These are phyloP conservation scores for Elgonia sp. DNA, from an alignment of 2,888 invertebrate genomes.

Conservation along the genomic window DNA sequence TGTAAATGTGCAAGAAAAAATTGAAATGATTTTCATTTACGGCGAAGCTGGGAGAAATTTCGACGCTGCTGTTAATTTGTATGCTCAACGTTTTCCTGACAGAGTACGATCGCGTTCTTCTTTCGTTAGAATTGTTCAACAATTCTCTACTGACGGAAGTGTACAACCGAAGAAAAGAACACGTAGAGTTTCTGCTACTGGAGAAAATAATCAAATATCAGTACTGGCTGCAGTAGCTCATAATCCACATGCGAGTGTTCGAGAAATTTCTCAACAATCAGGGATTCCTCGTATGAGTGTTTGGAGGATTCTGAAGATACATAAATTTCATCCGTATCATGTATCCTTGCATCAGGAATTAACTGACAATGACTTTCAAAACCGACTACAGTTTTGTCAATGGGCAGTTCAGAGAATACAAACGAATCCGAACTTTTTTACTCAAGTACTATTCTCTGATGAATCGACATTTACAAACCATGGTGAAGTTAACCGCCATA, in stretches of 20 bases:
- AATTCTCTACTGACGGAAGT: conserved; percentile 7
- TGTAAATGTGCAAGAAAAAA: neutral
- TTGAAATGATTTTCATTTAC: conserved; percentile 7
- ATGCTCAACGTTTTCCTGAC: conserved; percentile 15
- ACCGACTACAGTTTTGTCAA: conserved; percentile 22
- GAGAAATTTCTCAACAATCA: conserved; percentile 9
- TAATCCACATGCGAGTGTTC: neutral
- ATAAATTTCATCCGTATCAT: conserved; percentile 29
- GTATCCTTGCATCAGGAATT: conserved; percentile 29
- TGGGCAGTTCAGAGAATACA: conserved; percentile 30
- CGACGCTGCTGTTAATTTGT: neutral
- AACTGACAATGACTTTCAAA: conserved; percentile 14
- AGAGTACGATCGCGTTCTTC: neutral
- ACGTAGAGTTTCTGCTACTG: neutral
- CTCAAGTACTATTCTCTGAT: conserved; percentile 1
- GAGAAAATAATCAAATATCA: conserved; percentile 9
- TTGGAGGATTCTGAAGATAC: conserved; percentile 13
- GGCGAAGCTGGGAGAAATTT: conserved; percentile 1
- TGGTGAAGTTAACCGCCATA: conserved; percentile 1
- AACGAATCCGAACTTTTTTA: conserved; percentile 14
- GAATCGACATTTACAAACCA: conserved; percentile 27
- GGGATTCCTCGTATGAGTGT: conserved; percentile 23
- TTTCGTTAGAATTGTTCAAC: neutral
- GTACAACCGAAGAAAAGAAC: conserved; percentile 2
- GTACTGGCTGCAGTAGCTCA: conserved; percentile 9